Evolutionary conservation across 2,113 vertebrate species (phyloP).

Genomic region (Hypomesus transpacificus): DNA sequence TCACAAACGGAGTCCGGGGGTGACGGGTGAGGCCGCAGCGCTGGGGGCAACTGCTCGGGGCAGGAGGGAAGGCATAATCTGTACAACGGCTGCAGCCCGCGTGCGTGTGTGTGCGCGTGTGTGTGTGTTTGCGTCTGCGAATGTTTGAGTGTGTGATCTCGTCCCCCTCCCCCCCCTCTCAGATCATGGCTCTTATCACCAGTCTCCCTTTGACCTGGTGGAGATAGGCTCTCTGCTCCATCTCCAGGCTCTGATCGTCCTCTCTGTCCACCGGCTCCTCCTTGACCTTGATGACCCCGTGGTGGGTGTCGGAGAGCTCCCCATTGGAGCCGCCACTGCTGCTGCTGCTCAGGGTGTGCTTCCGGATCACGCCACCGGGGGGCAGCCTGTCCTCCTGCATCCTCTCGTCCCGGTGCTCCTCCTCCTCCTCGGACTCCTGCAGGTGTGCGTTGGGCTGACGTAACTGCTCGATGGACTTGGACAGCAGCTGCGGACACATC

Average conservation of each 20-base stretch:
- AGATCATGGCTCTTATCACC: conserved; percentile 96
- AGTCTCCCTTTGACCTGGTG: conserved; percentile 97
- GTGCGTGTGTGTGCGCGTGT: conserved; percentile 20
- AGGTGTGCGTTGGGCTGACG: conserved; percentile 88
- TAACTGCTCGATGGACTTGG: conserved; percentile 95
- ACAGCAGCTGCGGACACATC: conserved; percentile 82
- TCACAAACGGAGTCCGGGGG: conserved; percentile 60
- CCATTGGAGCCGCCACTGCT: conserved; percentile 60
- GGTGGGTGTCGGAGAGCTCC: conserved; percentile 73
- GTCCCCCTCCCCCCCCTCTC: conserved; percentile 56
- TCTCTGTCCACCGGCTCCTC: conserved; percentile 91
- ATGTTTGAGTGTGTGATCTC: conserved; percentile 59
- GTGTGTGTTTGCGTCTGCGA: conserved; percentile 42
- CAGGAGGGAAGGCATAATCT: conserved; percentile 45
- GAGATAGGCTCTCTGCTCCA: conserved; percentile 88
- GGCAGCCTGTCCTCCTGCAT: conserved; percentile 88
- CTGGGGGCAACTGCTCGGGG: conserved; percentile 26
- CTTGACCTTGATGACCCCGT: conserved; percentile 89
- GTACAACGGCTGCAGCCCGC: conserved; percentile 46
- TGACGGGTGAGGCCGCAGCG: not conserved
- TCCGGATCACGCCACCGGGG: conserved; percentile 75
- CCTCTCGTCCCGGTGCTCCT: conserved; percentile 77
- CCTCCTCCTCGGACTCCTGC: conserved; percentile 93
- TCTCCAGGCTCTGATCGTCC: conserved; percentile 84
- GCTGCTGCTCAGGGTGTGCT: conserved; percentile 79